Percentiles rank a stretch among this genome's conserved stretches.
These are phyloP conservation scores for Caerostris darwini DNA, from an alignment of 1,140 invertebrate species.

Conservation along the genomic window DNA sequence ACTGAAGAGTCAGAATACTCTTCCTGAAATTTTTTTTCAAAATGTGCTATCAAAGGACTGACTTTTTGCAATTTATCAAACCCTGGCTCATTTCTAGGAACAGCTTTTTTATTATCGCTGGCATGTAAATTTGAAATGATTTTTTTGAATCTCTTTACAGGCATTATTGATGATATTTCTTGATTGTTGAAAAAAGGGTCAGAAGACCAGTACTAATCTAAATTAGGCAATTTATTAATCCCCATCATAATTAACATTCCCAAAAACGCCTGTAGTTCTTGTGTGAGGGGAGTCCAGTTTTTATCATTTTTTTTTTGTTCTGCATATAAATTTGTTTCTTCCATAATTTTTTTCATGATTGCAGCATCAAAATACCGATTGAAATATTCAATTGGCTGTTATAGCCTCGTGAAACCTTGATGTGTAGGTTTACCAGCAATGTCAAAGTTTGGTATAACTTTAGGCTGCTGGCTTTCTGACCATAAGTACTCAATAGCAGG, in stretches of 20 bases:
- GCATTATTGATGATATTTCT: constrained; percentile 53
- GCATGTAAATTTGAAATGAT: constrained; percentile 24
- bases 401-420: constrained; percentile 51
- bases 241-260: constrained; percentile 48
- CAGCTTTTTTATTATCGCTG: constrained; percentile 43
- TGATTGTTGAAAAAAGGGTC: constrained; percentile 58
- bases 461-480: constrained; percentile 39
- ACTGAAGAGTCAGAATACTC: constrained; percentile 54
- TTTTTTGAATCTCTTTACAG: constrained; percentile 58
- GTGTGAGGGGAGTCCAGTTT: not conserved
- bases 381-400: constrained; percentile 48
- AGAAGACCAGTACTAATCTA: constrained; percentile 35
- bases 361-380: constrained; percentile 47
- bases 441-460: constrained; percentile 49
- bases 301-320: constrained; percentile 53
- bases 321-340: constrained; percentile 58
- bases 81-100: constrained; percentile 27
- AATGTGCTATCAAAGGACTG: not conserved
- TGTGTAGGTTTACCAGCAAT: constrained; percentile 10
- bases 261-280: constrained; percentile 36
- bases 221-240: constrained; percentile 48
- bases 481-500: constrained; percentile 40
- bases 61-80: constrained; percentile 64
- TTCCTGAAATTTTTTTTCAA: constrained; percentile 53
- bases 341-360: constrained; percentile 29